These are phyloP conservation scores for Aporrectodea caliginosa DNA, from an alignment of 1,140 invertebrate species.

Conservation along the genomic window DNA sequence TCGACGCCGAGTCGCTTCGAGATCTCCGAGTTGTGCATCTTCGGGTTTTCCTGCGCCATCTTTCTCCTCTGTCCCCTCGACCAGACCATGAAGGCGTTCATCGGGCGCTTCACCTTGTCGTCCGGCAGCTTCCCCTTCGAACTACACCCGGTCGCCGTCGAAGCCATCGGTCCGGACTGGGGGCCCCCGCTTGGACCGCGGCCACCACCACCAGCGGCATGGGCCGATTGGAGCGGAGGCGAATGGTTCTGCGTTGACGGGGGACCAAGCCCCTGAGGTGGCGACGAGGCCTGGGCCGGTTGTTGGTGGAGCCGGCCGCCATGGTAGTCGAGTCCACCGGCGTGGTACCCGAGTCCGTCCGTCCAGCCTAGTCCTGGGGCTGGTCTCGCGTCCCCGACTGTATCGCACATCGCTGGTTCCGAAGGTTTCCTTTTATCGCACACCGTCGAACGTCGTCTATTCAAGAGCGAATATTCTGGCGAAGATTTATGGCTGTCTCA, in stretches of 20 bases:
- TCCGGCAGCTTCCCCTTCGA: neutral
- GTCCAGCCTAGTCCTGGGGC: neutral
- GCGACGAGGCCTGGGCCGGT: neutral
- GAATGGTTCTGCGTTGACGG: neutral
- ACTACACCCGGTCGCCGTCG: neutral
- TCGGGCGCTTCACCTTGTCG: conserved; percentile 87
- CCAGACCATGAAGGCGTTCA: conserved; percentile 99
- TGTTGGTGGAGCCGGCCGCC: neutral
- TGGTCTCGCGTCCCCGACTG: neutral
- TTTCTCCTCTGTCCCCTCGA: conserved; percentile 92
- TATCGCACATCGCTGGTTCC: neutral
- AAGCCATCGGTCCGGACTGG: neutral
- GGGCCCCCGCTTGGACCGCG: neutral
- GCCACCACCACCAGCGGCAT: neutral
- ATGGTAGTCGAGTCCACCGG: neutral
- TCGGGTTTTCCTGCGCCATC: conserved; percentile 99
- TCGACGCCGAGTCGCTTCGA: conserved; percentile 94
- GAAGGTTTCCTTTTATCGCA: too few relatives aligned
- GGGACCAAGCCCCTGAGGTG: neutral
- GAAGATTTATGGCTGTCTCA: too few relatives aligned
- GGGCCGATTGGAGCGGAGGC: neutral
- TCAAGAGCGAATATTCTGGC: too few relatives aligned
- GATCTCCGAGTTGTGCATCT: conserved; percentile 99
- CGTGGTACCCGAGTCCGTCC: neutral
- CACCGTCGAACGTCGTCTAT: too few relatives aligned